Evolutionary conservation across 2,888 invertebrate genomes (phyloP).

Genomic region (Chymomyza amoena): DNA sequence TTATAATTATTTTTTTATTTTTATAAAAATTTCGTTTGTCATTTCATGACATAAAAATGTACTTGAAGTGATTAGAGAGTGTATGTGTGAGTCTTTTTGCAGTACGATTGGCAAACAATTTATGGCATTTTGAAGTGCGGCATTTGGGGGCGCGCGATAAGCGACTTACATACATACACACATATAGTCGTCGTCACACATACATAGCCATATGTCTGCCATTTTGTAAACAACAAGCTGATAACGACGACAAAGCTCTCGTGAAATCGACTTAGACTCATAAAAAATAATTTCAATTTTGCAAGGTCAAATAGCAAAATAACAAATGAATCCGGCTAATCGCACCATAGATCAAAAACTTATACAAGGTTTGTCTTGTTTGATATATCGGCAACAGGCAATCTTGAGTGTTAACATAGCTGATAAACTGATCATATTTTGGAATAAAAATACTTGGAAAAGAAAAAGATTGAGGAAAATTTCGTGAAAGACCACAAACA

Average conservation of each 20-base stretch:
- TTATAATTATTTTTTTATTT: slow-evolving; percentile 39
- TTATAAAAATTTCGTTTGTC: slow-evolving; percentile 26
- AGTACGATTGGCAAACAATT: slow-evolving; percentile 51
- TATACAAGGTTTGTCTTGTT: neutral
- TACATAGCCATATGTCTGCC: slow-evolving; percentile 49
- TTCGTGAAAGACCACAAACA: too few relatives aligned
- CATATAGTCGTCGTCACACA: neutral
- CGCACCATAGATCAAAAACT: slow-evolving; percentile 3
- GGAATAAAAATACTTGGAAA: too few relatives aligned
- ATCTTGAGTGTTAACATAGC: too few relatives aligned
- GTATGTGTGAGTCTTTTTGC: slow-evolving; percentile 18
- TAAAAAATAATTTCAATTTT: slow-evolving; percentile 7
- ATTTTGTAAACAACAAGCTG: slow-evolving; percentile 65
- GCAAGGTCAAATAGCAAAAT: slow-evolving; percentile 58
- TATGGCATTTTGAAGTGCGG: slow-evolving; percentile 56
- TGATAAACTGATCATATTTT: too few relatives aligned
- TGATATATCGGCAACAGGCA: too few relatives aligned
- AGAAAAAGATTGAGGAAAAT: too few relatives aligned
- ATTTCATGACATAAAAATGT: slow-evolving; percentile 41
- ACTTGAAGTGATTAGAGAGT: slow-evolving; percentile 38
- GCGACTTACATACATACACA: slow-evolving; percentile 10
- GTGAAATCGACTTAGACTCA: slow-evolving; percentile 26
- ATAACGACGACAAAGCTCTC: slow-evolving; percentile 36
- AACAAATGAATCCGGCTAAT: slow-evolving; percentile 43
- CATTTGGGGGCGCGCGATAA: slow-evolving; percentile 28